Evolutionary conservation across 92 coral and sea anemone species (phyloP).

Genomic region (Diadumene lineata): DNA sequence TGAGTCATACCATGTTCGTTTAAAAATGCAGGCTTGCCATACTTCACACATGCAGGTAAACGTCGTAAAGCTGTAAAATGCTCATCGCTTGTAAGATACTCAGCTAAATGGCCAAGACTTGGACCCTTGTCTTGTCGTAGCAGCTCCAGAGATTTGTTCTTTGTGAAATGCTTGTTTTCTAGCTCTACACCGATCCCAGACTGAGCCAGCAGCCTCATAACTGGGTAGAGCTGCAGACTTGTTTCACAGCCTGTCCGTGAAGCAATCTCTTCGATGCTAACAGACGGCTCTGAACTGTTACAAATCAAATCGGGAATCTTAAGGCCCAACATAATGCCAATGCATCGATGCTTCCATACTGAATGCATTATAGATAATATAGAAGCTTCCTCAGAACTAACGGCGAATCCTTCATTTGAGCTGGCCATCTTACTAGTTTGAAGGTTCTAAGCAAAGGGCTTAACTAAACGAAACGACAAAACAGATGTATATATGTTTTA

Average conservation of each 20-base stretch:
- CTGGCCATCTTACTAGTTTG: background rate
- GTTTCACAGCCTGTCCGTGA: background rate
- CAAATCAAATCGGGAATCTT: conserved; percentile 45
- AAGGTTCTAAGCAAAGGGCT: no score
- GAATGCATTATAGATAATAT: conserved; percentile 43
- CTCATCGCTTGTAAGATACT: conserved; percentile 45
- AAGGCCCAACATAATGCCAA: conserved; percentile 35
- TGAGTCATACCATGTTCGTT: conserved; percentile 44
- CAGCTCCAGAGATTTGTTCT: conserved; percentile 45
- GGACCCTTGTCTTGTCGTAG: conserved; percentile 50
- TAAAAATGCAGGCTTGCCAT: background rate
- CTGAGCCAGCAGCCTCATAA: background rate
- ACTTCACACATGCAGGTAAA: conserved; percentile 39
- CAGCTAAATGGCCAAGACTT: conserved; percentile 49
- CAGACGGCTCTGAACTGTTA: background rate
- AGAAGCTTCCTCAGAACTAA: conserved; percentile 15
- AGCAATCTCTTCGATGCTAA: background rate
- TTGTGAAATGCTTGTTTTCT: conserved; percentile 25
- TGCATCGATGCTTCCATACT: conserved; percentile 57
- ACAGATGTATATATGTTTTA: no score
- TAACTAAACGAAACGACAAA: no score
- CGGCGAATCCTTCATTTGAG: background rate
- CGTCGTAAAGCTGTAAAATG: conserved; percentile 39
- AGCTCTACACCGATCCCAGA: background rate
- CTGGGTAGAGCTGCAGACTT: background rate